Conservation (phyloP, 2,797 vertebrate species). For the Dromococcyx pavoninus region DNA sequence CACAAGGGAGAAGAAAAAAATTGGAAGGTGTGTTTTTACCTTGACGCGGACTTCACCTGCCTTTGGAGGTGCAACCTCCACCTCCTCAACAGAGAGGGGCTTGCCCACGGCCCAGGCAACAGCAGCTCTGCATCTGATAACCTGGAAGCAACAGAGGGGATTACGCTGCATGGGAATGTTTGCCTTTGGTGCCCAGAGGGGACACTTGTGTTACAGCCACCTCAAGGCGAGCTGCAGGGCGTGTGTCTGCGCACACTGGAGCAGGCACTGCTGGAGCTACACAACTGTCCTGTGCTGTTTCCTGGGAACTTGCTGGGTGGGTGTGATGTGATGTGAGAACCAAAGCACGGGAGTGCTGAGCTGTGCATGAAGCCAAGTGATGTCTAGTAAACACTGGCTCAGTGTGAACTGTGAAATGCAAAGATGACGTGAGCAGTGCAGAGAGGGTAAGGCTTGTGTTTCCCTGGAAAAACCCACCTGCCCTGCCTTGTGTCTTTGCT, state of each 20-base stretch:
- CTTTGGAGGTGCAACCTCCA: conserved; percentile 66
- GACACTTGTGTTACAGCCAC: accelerated
- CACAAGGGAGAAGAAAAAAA: accelerated
- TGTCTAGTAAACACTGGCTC: not conserved
- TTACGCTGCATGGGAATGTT: accelerated
- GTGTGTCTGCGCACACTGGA: not conserved
- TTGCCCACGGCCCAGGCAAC: conserved; percentile 31
- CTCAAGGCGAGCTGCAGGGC: not conserved
- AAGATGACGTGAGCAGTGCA: not conserved
- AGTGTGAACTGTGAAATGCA: not conserved
- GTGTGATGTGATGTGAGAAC: not conserved
- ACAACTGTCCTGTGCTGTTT: not conserved
- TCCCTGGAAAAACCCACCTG: not conserved
- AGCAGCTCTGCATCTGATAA: conserved; percentile 67
- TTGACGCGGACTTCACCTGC: conserved; percentile 63
- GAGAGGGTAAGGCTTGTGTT: not conserved
- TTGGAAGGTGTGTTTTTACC: not conserved
- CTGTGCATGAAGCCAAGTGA: not conserved
- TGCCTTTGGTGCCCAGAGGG: accelerated
- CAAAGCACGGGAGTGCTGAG: not conserved
- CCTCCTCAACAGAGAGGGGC: conserved; percentile 54
- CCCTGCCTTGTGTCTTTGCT: not conserved
- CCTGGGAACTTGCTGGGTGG: not conserved
- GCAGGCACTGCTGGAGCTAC: not conserved
- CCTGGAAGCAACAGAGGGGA: not conserved